Evolutionary conservation across 2,888 invertebrate species (phyloP).

Genomic region (Euzophera pinguis): DNA sequence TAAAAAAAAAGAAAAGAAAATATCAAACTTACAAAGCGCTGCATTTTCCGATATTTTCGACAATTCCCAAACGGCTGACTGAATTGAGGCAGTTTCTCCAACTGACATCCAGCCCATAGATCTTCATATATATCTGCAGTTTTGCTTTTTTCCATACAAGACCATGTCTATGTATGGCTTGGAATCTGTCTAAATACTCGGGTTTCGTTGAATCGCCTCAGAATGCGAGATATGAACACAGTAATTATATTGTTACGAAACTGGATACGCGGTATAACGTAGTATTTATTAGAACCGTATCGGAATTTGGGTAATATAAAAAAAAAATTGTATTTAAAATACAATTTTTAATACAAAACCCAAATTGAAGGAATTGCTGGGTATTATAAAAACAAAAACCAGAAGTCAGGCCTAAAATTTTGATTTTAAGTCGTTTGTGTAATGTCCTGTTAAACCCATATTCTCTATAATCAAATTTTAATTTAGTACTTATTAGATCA

Average conservation of each 20-base stretch:
- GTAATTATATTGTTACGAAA: conserved; percentile 3
- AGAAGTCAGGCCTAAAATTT: too few relatives aligned
- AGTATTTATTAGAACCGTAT: background rate
- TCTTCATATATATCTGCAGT: conserved; percentile 10
- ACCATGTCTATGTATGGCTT: background rate
- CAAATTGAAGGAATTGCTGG: too few relatives aligned
- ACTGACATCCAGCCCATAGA: background rate
- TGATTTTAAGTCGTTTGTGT: too few relatives aligned
- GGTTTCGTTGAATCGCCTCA: conserved; percentile 6
- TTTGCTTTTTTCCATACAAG: conserved; percentile 2
- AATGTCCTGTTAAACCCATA: too few relatives aligned
- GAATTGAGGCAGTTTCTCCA: background rate
- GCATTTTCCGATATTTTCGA: background rate
- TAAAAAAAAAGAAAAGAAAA: background rate
- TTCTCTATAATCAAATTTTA: too few relatives aligned
- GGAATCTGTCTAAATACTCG: conserved; percentile 6
- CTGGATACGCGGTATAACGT: background rate
- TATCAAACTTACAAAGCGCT: background rate
- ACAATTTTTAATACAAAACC: too few relatives aligned
- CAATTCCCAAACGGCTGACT: background rate
- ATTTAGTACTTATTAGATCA: too few relatives aligned
- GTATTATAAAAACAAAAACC: too few relatives aligned
- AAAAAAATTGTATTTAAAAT: too few relatives aligned
- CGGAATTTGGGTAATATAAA: background rate
- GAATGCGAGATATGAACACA: conserved; percentile 2